These are phyloP conservation scores for Drosophila mettleri DNA, from an alignment of 2,888 invertebrate genomes.

Conservation along the genomic window DNA sequence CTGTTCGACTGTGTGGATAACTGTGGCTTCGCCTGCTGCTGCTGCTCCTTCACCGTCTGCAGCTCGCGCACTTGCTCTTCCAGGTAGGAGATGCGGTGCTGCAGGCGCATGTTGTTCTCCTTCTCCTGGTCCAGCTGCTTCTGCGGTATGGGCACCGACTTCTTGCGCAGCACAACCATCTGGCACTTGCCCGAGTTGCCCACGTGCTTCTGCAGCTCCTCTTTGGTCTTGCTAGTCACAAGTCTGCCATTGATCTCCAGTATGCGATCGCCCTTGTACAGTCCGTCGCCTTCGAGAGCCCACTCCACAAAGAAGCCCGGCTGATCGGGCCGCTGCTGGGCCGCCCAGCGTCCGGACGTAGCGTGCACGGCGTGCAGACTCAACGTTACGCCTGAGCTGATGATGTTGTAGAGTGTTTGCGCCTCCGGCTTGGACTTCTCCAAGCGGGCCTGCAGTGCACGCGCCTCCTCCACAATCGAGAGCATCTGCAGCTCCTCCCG, in stretches of 20 bases:
- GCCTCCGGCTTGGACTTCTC: constrained; percentile 88
- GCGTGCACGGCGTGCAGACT: constrained; percentile 89
- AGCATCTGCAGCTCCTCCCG: constrained; percentile 94
- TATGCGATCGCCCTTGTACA: constrained; percentile 91
- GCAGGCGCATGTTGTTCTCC: constrained; percentile 92
- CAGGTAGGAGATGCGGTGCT: constrained; percentile 94
- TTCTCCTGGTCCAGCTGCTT: constrained; percentile 85
- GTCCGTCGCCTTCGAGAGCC: constrained; percentile 91
- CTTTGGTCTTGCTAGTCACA: constrained; percentile 89
- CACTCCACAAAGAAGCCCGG: constrained; percentile 91
- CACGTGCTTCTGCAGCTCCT: constrained; percentile 89
- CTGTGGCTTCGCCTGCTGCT: constrained; percentile 40
- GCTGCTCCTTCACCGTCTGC: constrained; percentile 84
- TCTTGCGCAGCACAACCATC: constrained; percentile 83
- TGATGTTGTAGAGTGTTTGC: constrained; percentile 86
- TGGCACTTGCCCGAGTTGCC: constrained; percentile 85
- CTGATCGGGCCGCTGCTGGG: constrained; percentile 88
- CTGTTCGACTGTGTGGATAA: constrained; percentile 53
- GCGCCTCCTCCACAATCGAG: constrained; percentile 93
- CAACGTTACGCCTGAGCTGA: constrained; percentile 85
- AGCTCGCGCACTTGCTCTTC: constrained; percentile 93
- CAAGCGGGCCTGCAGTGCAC: constrained; percentile 91
- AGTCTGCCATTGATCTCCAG: constrained; percentile 93
- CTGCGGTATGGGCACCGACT: constrained; percentile 81
- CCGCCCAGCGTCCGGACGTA: constrained; percentile 90